Percentiles rank a stretch among this genome's conserved stretches.
phyloP scores from a whole-genome alignment of 2,113 vertebrate genomes.

The Grantiella picta region DNA sequence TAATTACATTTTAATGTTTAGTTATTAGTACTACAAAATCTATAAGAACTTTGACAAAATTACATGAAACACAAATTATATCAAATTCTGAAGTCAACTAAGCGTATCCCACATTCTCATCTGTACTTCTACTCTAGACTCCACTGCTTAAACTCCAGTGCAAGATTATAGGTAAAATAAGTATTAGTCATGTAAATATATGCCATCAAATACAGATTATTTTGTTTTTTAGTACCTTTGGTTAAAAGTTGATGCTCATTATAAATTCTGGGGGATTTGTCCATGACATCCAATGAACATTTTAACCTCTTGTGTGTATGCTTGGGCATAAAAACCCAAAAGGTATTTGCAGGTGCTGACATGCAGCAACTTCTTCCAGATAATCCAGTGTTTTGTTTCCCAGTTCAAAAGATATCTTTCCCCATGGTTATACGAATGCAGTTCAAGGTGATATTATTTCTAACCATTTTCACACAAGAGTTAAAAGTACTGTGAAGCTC shows the following conservation, averaged over 20 bases:
- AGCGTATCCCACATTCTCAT: not conserved
- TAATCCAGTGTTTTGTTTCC: not conserved
- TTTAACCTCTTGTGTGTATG: not conserved
- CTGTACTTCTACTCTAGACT: not conserved
- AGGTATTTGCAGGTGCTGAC: not conserved
- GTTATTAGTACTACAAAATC: conserved; percentile 15
- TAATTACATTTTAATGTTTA: conserved; percentile 41
- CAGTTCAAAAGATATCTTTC: not conserved
- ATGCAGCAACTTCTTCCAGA: not conserved
- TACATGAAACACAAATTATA: not conserved
- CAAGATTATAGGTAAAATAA: not conserved
- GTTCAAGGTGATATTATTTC: not conserved
- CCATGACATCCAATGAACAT: not conserved
- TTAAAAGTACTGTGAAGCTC: not conserved
- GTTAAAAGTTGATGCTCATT: not conserved
- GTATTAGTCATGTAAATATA: not conserved
- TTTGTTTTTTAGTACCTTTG: not conserved
- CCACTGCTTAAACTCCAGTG: not conserved
- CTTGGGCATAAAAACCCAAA: not conserved
- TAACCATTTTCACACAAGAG: not conserved
- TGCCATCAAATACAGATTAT: not conserved
- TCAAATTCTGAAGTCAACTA: conserved; percentile 13
- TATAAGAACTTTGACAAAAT: conserved; percentile 14
- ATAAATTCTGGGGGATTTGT: not conserved
- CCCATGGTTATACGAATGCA: not conserved